Evolutionary conservation across 2,888 invertebrate genomes (phyloP), one percentile per base, ranked within the genome.

Genomic region (Drosophila villosipedis): DNA sequence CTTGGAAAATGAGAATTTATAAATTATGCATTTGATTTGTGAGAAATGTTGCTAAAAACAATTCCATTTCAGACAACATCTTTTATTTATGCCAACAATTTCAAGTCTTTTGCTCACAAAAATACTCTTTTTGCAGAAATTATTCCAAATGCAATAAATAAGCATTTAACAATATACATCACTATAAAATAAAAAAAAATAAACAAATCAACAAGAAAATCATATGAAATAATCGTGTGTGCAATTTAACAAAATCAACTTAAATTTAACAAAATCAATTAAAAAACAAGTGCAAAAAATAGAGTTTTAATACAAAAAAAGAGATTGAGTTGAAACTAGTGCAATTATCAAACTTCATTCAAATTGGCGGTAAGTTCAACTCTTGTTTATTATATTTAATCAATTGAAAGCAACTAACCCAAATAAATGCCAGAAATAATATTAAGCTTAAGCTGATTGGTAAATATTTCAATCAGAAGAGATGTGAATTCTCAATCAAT

Each of bases 321-420:
- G 3, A 28, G 28, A 39, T 57, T 28, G 25, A 57, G 28, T 7
- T 50, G 25, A 41, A 37, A 31, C 22, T 37, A 16, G 14, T 37
- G 57, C 39, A 39, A 19, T 28, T 53, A n/a, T 28, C 12, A 22
- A 49, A 14, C 33, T 47, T 25, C 58, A 12, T 30, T 49, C 25
- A 25, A 30, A 57, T 43, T 60, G 28, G 60, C 63, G 76, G 76
- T 76, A 58, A 73, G 76, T 68, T n/a, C 3, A 50, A 35, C 41
- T 37, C 50, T 14, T 50, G n/a, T 25, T 4, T 19, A 35, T 22
- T 4, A 0, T 0, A 37, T 37, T 19, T 7, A 19, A 37, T 37
- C 37, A 19, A 37, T 37, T 16, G 16, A 12, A n/a, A n/a, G 12
- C 1, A 41, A n/a, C 16, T 19, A 19, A 19, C 10, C 10, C 4